These are phyloP conservation scores for Drosophila ezoana DNA, from an alignment of 2,888 invertebrate species.

Conservation along the genomic window DNA sequence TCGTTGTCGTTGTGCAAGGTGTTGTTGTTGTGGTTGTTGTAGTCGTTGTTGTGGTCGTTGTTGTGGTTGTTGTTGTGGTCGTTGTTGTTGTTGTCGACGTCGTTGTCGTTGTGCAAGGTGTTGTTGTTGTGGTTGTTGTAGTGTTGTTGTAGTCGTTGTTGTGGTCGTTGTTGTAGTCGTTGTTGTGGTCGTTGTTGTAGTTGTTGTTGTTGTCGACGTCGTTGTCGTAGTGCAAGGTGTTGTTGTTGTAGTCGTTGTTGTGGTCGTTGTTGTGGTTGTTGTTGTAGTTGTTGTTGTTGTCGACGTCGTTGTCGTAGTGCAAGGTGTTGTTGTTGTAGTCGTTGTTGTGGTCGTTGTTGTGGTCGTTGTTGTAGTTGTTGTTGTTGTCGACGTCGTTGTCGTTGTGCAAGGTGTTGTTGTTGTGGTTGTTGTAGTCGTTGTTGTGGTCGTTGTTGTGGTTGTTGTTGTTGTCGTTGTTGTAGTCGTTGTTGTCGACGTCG, in stretches of 20 bases:
- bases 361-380: background rate
- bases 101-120: slow-evolving; percentile 3
- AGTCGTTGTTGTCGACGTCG: background rate
- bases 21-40: slow-evolving; percentile 18
- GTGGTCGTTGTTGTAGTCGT: slow-evolving; percentile 8
- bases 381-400: background rate
- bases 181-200: background rate
- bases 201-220: background rate
- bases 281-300: background rate
- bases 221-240: background rate
- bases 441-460: slow-evolving; percentile 4
- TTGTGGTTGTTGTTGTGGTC: slow-evolving; percentile 9
- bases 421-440: slow-evolving; percentile 5
- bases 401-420: background rate
- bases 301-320: background rate
- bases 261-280: rapidly evolving
- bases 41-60: slow-evolving; percentile 3
- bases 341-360: background rate
- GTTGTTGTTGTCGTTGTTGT: background rate
- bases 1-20: background rate
- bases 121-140: background rate
- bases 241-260: slow-evolving; percentile 4
- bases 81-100: slow-evolving; percentile 3
- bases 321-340: background rate
- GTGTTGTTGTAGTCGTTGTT: background rate